Conservation (phyloP, 2,888 invertebrate species). For the Didymodactylos carnosus region DNA sequence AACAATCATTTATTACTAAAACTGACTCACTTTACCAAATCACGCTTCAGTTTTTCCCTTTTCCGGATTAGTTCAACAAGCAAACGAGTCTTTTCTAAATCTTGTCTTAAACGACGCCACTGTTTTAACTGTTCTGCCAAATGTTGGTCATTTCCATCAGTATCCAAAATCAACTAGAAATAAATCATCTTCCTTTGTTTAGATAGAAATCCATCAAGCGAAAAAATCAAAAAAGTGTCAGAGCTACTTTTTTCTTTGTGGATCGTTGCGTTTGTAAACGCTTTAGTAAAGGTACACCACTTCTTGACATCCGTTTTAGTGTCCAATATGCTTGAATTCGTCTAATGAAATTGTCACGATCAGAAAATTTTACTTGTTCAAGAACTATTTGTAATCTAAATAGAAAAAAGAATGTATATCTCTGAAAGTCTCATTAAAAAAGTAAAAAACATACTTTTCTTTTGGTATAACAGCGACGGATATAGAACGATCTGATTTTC, state of each 20-base stretch:
- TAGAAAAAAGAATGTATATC: not conserved
- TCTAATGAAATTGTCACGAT: conserved; percentile 59
- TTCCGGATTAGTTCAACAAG: conserved; percentile 83
- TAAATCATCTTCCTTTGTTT: not conserved
- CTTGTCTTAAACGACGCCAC: conserved; percentile 77
- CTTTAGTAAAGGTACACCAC: conserved; percentile 77
- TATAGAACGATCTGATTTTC: conserved; percentile 70
- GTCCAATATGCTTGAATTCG: conserved; percentile 88
- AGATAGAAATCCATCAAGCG: conserved; percentile 1
- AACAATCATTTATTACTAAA: too few species aligned
- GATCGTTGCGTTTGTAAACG: conserved; percentile 7
- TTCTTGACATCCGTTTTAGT: conserved; percentile 71
- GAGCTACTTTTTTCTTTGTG: not conserved
- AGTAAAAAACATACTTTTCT: conserved; percentile 15
- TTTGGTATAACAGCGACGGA: conserved; percentile 74
- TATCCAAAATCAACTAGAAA: not conserved
- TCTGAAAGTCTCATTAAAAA: not conserved
- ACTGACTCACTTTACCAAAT: too few species aligned
- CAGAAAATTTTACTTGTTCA: conserved; percentile 49
- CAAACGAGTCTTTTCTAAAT: conserved; percentile 70
- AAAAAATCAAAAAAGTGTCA: not conserved
- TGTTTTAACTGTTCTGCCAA: conserved; percentile 47
- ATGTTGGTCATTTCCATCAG: not conserved
- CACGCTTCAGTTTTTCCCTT: conserved; percentile 76
- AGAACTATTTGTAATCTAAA: conserved; percentile 62